Evolutionary conservation across 2,113 vertebrate species (phyloP), one percentile per base, ranked within the genome.

Genomic region (Perca flavescens): DNA sequence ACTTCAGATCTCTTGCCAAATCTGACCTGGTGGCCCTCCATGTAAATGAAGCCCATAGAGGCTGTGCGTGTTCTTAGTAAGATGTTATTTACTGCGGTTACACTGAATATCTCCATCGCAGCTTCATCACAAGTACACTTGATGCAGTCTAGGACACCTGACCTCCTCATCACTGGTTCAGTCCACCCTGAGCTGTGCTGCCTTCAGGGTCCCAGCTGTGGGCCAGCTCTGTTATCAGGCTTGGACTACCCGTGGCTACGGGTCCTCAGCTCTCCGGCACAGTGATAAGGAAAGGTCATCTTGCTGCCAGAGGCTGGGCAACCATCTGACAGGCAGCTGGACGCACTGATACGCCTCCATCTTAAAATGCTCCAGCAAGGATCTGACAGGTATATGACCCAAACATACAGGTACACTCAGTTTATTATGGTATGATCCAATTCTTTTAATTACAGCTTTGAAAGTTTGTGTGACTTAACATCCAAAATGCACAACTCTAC

Each of bases 201-300:
- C 94, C 93, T 93, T 91, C 58, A 83, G 93, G 93, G 88, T 95
- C 94, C 96, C 90, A 68, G 94, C 96, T 94, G 89, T 86, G 96
- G 96, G 94, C 91, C 83, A 93, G 87, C 86, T 9, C 50, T 89
- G 89, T 93, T 95, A 95, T 95, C 94, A 94, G 96, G 93, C 93
- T 94, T 93, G 82, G 88, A 22, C 50, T 64, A 49, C 62, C 82
- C 82, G 92, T 77, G 91, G 94, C 93, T 94, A 91, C 93, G 65
- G 93, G 88, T 94, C 94, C 73, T 93, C 90, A 85, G 87, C 7
- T 6, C 94, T 90, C 94, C 91, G 91, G 85, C 77, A 84, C 79
- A 91, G 90, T 90, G 95, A 96, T 96, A 96, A 96, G 95, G 94
- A 94, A 94, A 95, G 93, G 91, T 93, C 86, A 77, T 77, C 77